Percentiles rank a stretch among this genome's conserved stretches.
phyloP scores from a whole-genome alignment of 1,140 invertebrate genomes.

The Frieseomelitta varia region DNA sequence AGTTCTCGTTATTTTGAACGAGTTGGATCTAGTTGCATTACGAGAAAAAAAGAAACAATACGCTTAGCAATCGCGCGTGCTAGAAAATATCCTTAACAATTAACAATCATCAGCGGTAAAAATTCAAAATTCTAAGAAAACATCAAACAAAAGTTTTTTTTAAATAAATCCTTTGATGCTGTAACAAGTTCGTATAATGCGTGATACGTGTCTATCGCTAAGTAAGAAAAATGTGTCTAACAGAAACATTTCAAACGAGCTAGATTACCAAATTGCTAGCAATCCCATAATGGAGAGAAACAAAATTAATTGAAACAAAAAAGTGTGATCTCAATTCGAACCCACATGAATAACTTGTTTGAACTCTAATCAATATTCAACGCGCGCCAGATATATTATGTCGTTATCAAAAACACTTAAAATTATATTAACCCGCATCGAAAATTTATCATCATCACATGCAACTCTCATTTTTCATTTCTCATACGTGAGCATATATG shows the following conservation, averaged over 20 bases:
- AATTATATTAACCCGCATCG: neutral
- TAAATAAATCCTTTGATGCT: no score
- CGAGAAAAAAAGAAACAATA: no score
- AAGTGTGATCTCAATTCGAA: neutral
- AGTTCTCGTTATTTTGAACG: neutral
- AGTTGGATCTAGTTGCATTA: no score
- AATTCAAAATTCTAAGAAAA: no score
- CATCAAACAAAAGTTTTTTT: no score
- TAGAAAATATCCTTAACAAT: no score
- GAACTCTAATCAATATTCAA: neutral
- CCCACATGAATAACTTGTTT: conserved; percentile 13
- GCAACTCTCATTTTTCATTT: neutral
- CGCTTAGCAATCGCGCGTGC: no score
- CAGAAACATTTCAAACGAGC: neutral
- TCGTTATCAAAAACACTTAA: conserved; percentile 35
- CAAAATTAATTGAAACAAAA: no score
- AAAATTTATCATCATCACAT: neutral
- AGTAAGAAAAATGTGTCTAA: no score
- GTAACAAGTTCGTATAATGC: no score
- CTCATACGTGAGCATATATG: neutral
- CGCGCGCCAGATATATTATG: neutral
- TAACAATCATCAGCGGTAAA: no score
- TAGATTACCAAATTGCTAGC: neutral
- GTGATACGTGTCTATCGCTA: neutral
- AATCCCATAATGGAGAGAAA: no score